phyloP scores from a whole-genome alignment of 1,140 invertebrate species.

The Hycleus phaleratus region DNA sequence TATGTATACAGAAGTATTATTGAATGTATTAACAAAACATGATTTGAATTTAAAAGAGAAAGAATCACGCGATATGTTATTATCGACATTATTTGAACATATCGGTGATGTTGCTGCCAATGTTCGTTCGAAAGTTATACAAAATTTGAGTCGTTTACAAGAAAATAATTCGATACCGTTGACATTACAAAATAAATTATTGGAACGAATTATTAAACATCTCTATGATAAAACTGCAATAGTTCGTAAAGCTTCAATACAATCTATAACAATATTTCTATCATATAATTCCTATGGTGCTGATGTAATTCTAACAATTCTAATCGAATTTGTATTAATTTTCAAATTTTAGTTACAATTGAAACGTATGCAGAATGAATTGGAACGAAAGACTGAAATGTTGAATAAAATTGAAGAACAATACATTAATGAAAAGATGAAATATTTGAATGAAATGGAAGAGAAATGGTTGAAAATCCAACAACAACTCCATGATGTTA shows the following conservation, averaged over 20 bases:
- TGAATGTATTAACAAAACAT: slow-evolving; percentile 51
- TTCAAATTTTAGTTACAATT: slow-evolving; percentile 29
- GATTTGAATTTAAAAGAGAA: slow-evolving; percentile 49
- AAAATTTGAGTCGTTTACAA: slow-evolving; percentile 55
- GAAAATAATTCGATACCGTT: slow-evolving; percentile 55
- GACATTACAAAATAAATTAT: slow-evolving; percentile 46
- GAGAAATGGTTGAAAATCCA: slow-evolving; percentile 25
- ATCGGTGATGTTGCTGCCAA: slow-evolving; percentile 61
- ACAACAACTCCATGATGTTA: slow-evolving; percentile 16
- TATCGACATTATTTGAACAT: slow-evolving; percentile 57
- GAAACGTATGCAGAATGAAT: slow-evolving; percentile 19
- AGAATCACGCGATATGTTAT: slow-evolving; percentile 47
- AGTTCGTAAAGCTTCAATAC: slow-evolving; percentile 56
- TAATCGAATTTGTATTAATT: neutral
- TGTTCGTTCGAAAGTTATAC: slow-evolving; percentile 58
- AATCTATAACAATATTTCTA: slow-evolving; percentile 33
- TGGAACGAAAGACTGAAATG: slow-evolving; percentile 16
- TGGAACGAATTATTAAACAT: slow-evolving; percentile 48
- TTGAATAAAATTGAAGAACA: slow-evolving; percentile 22
- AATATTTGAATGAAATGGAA: slow-evolving; percentile 24
- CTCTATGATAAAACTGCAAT: slow-evolving; percentile 57
- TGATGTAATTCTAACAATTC: slow-evolving; percentile 20
- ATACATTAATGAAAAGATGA: slow-evolving; percentile 16
- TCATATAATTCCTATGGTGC: slow-evolving; percentile 29
- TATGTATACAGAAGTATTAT: slow-evolving; percentile 56